Base-by-base conservation (phyloP, 2,113 vertebrate species). In the Corythornis vintsioides region DNA sequence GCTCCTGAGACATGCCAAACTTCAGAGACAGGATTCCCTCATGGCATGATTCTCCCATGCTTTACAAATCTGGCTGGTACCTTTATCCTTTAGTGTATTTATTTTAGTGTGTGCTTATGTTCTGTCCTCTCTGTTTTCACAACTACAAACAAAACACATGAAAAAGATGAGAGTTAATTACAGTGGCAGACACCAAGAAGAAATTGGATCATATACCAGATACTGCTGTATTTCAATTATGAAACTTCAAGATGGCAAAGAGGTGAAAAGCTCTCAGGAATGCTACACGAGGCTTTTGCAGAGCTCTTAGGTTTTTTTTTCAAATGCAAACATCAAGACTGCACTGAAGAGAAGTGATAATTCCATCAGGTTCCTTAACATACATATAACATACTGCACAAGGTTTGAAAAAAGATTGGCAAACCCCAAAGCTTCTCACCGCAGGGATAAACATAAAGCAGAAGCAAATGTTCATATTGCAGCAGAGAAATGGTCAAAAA, bases 401-500 rank as follows among this genome's bases (percentile, higher is more conserved):
- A 71, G 19, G 17, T 45, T 71, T 76, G 33, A 8, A 83, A 80
- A 84, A 38, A 56, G 24, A 52, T 20, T 75, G 84, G 88, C 69
- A 91, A 66, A 50, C 52, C 11, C 6, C 14, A 71, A 79, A 76
- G 35, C 70, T 81, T 53, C 84, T 88, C 71, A 60, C 57, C 12
- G 60, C 52, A 47, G 52, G 56, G 59, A 66, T 50, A 88, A 91
- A 81, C 74, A 72, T 40, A 66, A 93, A 84, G 64, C 79, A 85
- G 80, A 91, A 93, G 65, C 53, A 88, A 85, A 81, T 76, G 63
- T 81, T 88, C 75, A 61, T 53, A 61, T 56, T 66, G 35, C 85
- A 84, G 59, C 74, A 81, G 53, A 76, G 61, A 91, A 72, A 35
- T 66, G 80, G 74, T 91, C 74, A 75, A 71, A 93, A 88, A 91